Evolutionary conservation across 2,797 vertebrate species (phyloP).

Genomic region (Myripristis murdjan): DNA sequence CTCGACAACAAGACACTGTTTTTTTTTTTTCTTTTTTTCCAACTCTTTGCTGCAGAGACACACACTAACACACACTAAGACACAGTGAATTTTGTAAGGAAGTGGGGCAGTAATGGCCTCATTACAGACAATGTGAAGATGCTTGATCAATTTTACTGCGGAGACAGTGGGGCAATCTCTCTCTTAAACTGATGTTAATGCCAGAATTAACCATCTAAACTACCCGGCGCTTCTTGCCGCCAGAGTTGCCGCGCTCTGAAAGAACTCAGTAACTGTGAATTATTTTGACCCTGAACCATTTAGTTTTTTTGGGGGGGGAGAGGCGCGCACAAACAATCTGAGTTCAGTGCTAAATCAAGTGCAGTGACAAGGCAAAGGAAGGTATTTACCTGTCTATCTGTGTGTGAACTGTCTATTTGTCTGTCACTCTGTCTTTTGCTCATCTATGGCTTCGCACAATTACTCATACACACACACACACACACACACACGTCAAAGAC

Average conservation of each 20-base stretch:
- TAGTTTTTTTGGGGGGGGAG: too few species aligned
- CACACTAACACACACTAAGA: slow-evolving; percentile 30
- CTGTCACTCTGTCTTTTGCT: too few species aligned
- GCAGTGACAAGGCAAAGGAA: too few species aligned
- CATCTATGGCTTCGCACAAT: too few species aligned
- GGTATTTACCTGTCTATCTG: neutral
- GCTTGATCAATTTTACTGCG: slow-evolving; percentile 40
- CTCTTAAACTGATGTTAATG: slow-evolving; percentile 7
- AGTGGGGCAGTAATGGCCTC: slow-evolving; percentile 42
- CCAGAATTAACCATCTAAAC: slow-evolving; percentile 3
- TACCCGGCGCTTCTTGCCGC: neutral
- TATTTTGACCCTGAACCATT: neutral
- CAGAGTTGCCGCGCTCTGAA: neutral
- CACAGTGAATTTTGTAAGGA: slow-evolving; percentile 38
- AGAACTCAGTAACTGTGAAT: neutral
- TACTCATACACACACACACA: neutral
- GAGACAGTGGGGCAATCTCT: slow-evolving; percentile 2
- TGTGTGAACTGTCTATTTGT: neutral
- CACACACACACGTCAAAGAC: neutral
- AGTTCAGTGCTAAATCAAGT: too few species aligned
- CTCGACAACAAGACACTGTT: slow-evolving; percentile 41
- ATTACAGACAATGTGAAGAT: slow-evolving; percentile 17
- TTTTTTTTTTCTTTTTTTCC: too few species aligned
- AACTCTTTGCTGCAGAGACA: slow-evolving; percentile 39
- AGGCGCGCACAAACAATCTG: too few species aligned